A percentile compares a stretch with the other conserved stretches of the same genome.
These are phyloP conservation scores for Lypha dubia DNA, from an alignment of 2,888 invertebrate genomes.

Conservation along the genomic window DNA sequence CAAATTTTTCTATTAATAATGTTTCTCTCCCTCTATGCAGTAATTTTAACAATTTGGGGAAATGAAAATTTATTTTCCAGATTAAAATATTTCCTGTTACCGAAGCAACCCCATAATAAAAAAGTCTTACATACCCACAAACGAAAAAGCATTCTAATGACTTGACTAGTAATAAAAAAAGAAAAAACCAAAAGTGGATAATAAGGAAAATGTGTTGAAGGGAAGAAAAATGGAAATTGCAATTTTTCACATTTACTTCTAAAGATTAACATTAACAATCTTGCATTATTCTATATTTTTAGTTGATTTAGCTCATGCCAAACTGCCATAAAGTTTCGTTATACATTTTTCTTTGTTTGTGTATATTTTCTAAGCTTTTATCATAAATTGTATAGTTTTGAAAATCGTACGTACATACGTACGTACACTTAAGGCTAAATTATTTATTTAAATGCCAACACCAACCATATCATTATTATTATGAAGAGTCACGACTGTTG, in stretches of 20 bases:
- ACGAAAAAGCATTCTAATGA: background rate
- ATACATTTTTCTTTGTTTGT: background rate
- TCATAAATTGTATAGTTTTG: constrained; percentile 23
- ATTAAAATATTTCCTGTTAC: constrained; percentile 10
- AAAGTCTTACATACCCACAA: background rate
- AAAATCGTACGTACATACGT: too few species aligned
- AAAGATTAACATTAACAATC: constrained; percentile 42
- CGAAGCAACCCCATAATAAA: constrained; percentile 2
- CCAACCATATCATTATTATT: constrained; percentile 3
- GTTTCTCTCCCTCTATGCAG: too few species aligned
- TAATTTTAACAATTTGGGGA: constrained; percentile 15
- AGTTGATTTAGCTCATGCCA: constrained; percentile 43
- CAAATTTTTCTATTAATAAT: background rate
- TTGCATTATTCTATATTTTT: constrained; percentile 22
- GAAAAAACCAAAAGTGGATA: too few species aligned
- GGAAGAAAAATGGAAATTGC: constrained; percentile 7
- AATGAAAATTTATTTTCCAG: constrained; percentile 25
- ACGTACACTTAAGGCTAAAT: constrained; percentile 3
- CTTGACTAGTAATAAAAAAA: background rate
- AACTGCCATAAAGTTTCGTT: constrained; percentile 30
- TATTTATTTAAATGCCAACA: background rate
- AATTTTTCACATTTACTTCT: constrained; percentile 51
- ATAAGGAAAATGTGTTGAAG: constrained; percentile 7
- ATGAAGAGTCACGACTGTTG: background rate
- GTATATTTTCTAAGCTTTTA: constrained; percentile 3